These are phyloP conservation scores for Echiichthys vipera DNA, from an alignment of 2,797 vertebrate genomes.

Conservation along the genomic window DNA sequence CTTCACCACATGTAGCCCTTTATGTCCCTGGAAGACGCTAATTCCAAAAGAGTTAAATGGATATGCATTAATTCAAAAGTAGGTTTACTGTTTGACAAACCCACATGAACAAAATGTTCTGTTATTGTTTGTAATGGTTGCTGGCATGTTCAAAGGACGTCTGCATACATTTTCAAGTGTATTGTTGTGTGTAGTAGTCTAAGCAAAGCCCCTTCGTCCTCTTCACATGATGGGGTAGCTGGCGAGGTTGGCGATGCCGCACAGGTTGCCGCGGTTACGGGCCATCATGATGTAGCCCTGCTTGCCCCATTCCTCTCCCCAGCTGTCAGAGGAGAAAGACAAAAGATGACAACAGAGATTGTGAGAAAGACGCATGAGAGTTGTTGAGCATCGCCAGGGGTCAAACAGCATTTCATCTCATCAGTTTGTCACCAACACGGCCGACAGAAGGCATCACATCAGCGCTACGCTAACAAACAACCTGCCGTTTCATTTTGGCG, in stretches of 20 bases:
- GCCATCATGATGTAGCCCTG: conserved; percentile 86
- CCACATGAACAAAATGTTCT: neutral
- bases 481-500: conserved; percentile 11
- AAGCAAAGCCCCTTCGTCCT: neutral
- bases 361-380: neutral
- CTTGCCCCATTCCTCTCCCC: conserved; percentile 85
- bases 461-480: neutral
- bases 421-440: conserved; percentile 16
- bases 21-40: neutral
- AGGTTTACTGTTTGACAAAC: neutral
- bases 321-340: conserved; percentile 73
- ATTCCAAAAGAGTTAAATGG: neutral
- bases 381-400: neutral
- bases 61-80: neutral
- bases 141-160: neutral
- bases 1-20: neutral
- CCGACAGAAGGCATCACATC: conserved; percentile 28
- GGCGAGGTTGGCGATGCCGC: conserved; percentile 86
- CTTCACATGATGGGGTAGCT: conserved; percentile 85
- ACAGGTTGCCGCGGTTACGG: conserved; percentile 86
- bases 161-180: neutral
- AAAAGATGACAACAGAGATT: neutral
- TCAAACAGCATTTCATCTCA: conserved; percentile 7
- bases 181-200: conserved; percentile 7
- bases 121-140: conserved; percentile 3